Evolutionary conservation across 2,113 vertebrate genomes (phyloP).

Genomic region (Platanista minor): DNA sequence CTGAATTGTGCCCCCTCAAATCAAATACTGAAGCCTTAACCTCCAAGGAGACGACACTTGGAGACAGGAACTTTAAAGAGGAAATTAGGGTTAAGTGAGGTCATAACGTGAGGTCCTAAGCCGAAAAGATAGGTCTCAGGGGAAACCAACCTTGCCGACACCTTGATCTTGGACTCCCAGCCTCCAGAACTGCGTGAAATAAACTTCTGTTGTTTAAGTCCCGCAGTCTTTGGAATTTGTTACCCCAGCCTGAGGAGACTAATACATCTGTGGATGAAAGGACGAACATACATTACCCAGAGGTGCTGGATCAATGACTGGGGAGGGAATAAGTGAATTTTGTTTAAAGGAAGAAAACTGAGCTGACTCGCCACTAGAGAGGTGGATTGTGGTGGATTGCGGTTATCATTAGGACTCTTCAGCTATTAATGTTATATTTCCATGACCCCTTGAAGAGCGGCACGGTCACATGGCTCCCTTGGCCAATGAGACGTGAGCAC

Average conservation of each 20-base stretch:
- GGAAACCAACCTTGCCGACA: neutral
- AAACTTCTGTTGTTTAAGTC: neutral
- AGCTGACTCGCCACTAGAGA: neutral
- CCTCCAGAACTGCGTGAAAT: neutral
- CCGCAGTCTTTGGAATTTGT: neutral
- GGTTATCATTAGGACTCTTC: neutral
- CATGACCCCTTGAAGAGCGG: neutral
- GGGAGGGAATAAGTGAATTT: neutral
- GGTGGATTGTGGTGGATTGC: neutral
- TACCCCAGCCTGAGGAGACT: neutral
- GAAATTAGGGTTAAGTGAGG: neutral
- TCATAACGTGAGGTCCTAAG: neutral
- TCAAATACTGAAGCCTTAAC: neutral
- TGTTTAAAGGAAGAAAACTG: neutral
- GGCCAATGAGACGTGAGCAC: neutral
- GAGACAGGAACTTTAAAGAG: neutral
- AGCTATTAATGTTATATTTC: neutral
- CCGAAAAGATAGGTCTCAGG: neutral
- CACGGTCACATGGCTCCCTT: neutral
- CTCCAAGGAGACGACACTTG: neutral
- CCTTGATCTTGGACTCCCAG: neutral
- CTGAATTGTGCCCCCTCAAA: neutral
- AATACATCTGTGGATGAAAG: neutral
- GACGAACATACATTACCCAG: accelerated
- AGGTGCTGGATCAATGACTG: neutral